Percentiles rank a stretch among this genome's conserved stretches.
These are phyloP conservation scores for Macrobrachium nipponense DNA, from an alignment of 1,140 invertebrate species.

Conservation along the genomic window DNA sequence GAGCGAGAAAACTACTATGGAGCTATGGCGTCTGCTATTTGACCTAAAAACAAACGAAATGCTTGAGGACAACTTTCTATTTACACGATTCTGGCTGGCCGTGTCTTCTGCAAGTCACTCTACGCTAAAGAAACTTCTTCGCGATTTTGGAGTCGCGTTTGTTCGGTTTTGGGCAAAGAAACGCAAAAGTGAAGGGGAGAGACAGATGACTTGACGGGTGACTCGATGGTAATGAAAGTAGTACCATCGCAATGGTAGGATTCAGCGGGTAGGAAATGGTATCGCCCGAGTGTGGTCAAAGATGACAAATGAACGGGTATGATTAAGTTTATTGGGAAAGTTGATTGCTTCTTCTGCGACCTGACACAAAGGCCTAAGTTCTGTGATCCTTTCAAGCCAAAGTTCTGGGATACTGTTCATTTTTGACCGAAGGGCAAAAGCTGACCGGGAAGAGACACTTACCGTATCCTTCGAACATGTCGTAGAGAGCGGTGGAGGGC, in stretches of 20 bases:
- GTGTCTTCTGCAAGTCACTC: neutral
- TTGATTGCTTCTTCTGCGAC: too few relatives aligned
- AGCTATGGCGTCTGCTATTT: neutral
- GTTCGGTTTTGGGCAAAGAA: too few relatives aligned
- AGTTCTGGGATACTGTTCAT: neutral
- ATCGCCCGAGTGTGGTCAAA: too few relatives aligned
- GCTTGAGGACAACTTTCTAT: slow-evolving; percentile 31
- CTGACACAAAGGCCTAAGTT: too few relatives aligned
- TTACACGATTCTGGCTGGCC: neutral
- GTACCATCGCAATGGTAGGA: neutral
- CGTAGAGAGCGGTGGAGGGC: slow-evolving; percentile 83
- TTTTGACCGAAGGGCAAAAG: neutral
- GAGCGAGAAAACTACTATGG: neutral
- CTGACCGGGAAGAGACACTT: slow-evolving; percentile 70
- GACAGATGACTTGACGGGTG: too few relatives aligned
- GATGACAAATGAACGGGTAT: too few relatives aligned
- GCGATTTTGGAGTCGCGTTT: too few relatives aligned
- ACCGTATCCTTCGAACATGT: slow-evolving; percentile 91
- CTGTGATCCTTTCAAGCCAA: too few relatives aligned
- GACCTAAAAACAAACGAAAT: slow-evolving; percentile 26
- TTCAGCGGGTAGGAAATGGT: too few relatives aligned
- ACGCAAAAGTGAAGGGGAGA: too few relatives aligned
- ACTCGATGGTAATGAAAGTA: slow-evolving; percentile 6
- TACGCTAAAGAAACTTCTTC: neutral
- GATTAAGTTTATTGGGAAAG: too few relatives aligned